Evolutionary conservation across 2,113 vertebrate genomes (phyloP).

Genomic region (Heterotis niloticus): DNA sequence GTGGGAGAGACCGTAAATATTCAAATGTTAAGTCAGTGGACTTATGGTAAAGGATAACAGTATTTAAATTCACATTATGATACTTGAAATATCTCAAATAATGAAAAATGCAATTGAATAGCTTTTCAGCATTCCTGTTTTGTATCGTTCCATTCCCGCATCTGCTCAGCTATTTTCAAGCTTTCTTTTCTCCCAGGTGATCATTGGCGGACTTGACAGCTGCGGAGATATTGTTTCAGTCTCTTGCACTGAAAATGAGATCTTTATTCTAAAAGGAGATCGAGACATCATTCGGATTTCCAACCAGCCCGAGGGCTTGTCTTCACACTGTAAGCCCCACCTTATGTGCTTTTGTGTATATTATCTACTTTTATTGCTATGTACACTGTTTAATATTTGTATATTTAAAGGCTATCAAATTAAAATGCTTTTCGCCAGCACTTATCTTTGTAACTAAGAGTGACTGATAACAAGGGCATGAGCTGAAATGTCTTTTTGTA

Average conservation of each 20-base stretch:
- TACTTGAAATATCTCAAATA: too few species aligned
- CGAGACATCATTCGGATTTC: constrained; percentile 89
- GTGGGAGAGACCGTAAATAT: constrained; percentile 63
- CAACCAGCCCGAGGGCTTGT: constrained; percentile 77
- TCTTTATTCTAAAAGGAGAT: constrained; percentile 92
- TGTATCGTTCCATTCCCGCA: neutral
- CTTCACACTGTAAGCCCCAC: constrained; percentile 67
- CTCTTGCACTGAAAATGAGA: constrained; percentile 88
- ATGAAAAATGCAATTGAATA: constrained; percentile 31
- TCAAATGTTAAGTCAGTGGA: neutral
- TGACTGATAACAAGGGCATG: too few species aligned
- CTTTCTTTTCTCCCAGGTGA: constrained; percentile 60
- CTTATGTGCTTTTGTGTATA: neutral
- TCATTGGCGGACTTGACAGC: constrained; percentile 86
- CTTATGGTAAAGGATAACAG: neutral
- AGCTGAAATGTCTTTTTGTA: too few species aligned
- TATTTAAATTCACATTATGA: too few species aligned
- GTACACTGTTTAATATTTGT: neutral
- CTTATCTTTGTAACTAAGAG: too few species aligned
- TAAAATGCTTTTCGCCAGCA: too few species aligned
- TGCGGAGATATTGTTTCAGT: constrained; percentile 90
- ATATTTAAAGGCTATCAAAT: too few species aligned
- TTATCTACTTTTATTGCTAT: neutral
- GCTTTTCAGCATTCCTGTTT: neutral
- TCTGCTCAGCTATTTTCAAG: neutral